Base-by-base conservation (phyloP, 2,797 vertebrate species). In the Acanthornis magna region DNA sequence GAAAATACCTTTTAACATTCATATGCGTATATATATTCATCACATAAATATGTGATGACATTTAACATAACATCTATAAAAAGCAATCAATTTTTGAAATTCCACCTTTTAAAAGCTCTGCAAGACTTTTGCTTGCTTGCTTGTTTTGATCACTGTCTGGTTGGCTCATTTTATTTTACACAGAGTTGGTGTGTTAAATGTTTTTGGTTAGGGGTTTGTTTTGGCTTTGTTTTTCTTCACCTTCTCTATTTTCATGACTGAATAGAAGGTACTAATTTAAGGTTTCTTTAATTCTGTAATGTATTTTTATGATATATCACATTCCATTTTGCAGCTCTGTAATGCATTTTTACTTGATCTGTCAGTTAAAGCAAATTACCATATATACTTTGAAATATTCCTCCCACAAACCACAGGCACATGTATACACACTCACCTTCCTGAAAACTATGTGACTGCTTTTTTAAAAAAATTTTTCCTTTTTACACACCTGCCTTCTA, bases 361-460 rank as follows among this genome's bases (percentile, higher is more conserved):
- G n/a, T 38, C 80, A 65, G 61, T 76, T 72, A 86, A 94, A 90
- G 15, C 76, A 82, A 86, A 63, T 66, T 60, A 50, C 55, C 54
- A 93, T 47, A 73, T 63, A 62, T 42, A 43, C 29, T 61, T 96
- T 79, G 48, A 93, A 88, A 97, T 90, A 80, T n/a, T 93, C 38
- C n/a, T 94, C 70, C 55, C 78, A 94, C 29, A 72, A 95, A 88
- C 34, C 55, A 55, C 16, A 91, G 83, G 58, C 34, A 86, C 40
- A 67, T 34, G 26, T 30, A 81, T 53, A n/a, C 36, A 66, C 14
- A 47, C 17, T 40, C 14, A 16, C 48, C 51, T 53, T 93, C 70
- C 75, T 68, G 16, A 93, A 87, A 93, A 45, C n/a, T 36, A 45
- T 4, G 3, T 25, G 74, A 74, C 5, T 54, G 36, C 36, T 36